Evolutionary conservation across 2,888 invertebrate species (phyloP), one percentile per base, ranked within the genome.

Genomic region (Phengaris alcon): DNA sequence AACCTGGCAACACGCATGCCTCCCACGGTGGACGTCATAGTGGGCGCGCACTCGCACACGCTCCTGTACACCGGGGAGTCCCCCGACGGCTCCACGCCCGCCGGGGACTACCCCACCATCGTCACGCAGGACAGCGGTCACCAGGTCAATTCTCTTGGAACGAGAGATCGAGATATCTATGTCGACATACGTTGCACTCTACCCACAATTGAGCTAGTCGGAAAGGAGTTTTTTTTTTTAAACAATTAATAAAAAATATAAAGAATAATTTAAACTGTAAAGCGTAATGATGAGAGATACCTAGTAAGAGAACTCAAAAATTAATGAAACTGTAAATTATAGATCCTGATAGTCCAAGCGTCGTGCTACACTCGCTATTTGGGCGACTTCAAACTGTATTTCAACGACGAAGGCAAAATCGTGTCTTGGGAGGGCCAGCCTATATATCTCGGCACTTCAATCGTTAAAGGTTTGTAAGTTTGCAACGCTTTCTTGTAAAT

Each of bases 21-120:
- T 3, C 94, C 95, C 0, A 94, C 95, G 54, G 94, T 98, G 75
- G 97, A 97, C 85, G 93, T 98, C 0, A 96, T 98, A 76, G 96
- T 98, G n/a, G 98, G 98, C 6, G 97, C 96, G 0, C 98, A 98
- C 85, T 96, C 97, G 0, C 97, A 98, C 85, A 95, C 96, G 0
- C 95, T 98, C 80, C 93, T 98, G 0, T 97, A 95, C 85, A 95
- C 94, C 0, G 91, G 91, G 3, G 88, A 84, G 0, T 85, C 90
- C 0, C 95, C 95, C 0, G 95, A 94, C 35, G 95, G 95, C 0
- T 95, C 95, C 78, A 89, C 74, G 0, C 90, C 95, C 0, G 83
- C 81, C 13, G 96, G 96, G 8, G 93, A 94, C 0, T 98, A 98
- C 88, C 97, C 97, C 0, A 95, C 96, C 0, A 93, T 96, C 0